Evolutionary conservation across 2,113 vertebrate species (phyloP).

Genomic region (Muntiacus reevesi): DNA sequence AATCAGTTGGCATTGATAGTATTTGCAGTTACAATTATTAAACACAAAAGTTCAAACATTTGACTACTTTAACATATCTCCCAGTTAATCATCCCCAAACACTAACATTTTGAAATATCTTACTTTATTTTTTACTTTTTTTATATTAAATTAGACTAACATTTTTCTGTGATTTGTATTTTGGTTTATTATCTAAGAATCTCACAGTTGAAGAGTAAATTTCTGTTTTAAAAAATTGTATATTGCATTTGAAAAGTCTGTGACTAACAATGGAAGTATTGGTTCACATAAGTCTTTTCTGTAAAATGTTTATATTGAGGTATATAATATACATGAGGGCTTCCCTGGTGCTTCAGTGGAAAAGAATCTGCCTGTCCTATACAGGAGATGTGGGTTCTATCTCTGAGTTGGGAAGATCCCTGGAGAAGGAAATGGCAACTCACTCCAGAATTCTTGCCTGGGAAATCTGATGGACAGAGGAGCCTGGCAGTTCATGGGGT

Average conservation of each 20-base stretch:
- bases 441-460: neutral
- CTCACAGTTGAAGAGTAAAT: neutral
- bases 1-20: neutral
- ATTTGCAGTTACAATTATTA: neutral
- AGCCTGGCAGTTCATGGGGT: neutral
- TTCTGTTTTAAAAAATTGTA: neutral
- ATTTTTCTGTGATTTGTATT: neutral
- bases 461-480: neutral
- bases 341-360: neutral
- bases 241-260: neutral
- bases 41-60: neutral
- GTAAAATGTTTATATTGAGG: neutral
- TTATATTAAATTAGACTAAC: neutral
- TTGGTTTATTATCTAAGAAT: neutral
- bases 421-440: neutral
- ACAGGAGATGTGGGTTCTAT: neutral
- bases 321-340: neutral
- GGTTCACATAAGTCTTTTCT: neutral
- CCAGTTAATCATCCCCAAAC: neutral
- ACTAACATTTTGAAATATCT: neutral
- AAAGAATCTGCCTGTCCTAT: neutral
- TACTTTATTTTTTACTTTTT: neutral
- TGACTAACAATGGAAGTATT: neutral
- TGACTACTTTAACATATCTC: neutral
- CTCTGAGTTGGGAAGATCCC: neutral